Percentiles rank a stretch among this genome's conserved stretches.
phyloP scores from a whole-genome alignment of 2,113 vertebrate species.

The Mohoua ochrocephala region DNA sequence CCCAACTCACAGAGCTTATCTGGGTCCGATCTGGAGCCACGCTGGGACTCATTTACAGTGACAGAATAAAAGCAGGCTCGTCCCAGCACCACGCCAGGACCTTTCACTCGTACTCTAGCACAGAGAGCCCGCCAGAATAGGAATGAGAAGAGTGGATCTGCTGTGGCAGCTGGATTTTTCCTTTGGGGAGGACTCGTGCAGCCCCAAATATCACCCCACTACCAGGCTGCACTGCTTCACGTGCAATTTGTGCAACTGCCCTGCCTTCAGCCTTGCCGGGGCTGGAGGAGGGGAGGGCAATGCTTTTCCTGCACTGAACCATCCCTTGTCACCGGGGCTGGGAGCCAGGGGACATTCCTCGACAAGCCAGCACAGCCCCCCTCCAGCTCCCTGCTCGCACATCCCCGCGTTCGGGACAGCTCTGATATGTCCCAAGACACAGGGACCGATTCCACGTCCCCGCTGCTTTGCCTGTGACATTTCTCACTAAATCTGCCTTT shows the following conservation, averaged over 20 bases:
- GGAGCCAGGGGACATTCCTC: not conserved
- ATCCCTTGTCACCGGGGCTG: not conserved
- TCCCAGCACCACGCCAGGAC: not conserved
- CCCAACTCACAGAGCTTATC: not conserved
- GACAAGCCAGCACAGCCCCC: not conserved
- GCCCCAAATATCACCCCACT: not conserved
- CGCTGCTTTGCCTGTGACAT: not conserved
- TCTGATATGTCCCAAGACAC: not conserved
- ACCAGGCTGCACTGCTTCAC: not conserved
- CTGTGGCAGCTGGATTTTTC: not conserved
- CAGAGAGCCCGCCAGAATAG: not conserved
- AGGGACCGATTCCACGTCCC: not conserved
- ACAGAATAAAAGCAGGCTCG: not conserved
- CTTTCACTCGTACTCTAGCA: not conserved
- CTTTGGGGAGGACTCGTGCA: not conserved
- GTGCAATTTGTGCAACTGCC: not conserved
- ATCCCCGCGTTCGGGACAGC: not conserved
- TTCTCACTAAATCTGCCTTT: slow-evolving; percentile 29
- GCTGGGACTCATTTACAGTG: not conserved
- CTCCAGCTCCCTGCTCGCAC: not conserved
- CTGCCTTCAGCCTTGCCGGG: not conserved
- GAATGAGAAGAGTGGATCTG: not conserved
- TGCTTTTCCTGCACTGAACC: not conserved
- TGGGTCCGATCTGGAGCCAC: not conserved
- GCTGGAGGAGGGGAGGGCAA: not conserved